Evolutionary conservation across 2,113 vertebrate genomes (phyloP), one percentile per base, ranked within the genome.

Genomic region (Fulmarus glacialis): DNA sequence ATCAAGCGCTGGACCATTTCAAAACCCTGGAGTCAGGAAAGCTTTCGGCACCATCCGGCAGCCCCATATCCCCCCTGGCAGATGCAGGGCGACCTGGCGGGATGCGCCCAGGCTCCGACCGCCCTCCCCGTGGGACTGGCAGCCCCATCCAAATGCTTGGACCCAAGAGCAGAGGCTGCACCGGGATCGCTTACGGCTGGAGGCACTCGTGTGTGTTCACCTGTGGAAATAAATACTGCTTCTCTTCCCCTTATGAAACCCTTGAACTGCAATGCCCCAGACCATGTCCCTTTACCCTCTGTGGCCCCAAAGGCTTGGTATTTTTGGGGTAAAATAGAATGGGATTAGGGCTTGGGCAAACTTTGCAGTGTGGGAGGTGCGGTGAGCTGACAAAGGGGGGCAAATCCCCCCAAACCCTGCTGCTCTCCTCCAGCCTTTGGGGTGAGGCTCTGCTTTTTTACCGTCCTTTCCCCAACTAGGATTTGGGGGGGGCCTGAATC

Each of bases 1-100:
- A 71, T 7, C 23, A 34, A n/a, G 9, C 2, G 1, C 32, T 4
- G 2, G 30, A 19, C 42, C 0, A 0, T 30, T 66, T 45, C 2
- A 9, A 68, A 90, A 16, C 8, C 36, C 62, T 50, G 43, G 36
- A 32, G 17, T 53, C 50, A 19, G 48, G 32, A 8, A 22, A 59
- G 47, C 5, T 60, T 48, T 42, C 1, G 16, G 19, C 10, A 56
- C 5, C 50, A 42, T 15, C 71, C 62, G 6, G 1, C 1, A 0
- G 30, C 43, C 53, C 58, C 42, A 52, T 0, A 42, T 15, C 7
- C 12, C 23, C 5, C 16, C 22, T 5, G 4, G 71, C 36, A 47
- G n/a, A 15, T 0, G 9, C 10, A 11, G 59, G 52, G 45, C 7
- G 59, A 63, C 40, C 52, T 11, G 42, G 48, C 6, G 40, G 67